Evolutionary conservation across 2,113 vertebrate species (phyloP).

Genomic region (Picathartes gymnocephalus): DNA sequence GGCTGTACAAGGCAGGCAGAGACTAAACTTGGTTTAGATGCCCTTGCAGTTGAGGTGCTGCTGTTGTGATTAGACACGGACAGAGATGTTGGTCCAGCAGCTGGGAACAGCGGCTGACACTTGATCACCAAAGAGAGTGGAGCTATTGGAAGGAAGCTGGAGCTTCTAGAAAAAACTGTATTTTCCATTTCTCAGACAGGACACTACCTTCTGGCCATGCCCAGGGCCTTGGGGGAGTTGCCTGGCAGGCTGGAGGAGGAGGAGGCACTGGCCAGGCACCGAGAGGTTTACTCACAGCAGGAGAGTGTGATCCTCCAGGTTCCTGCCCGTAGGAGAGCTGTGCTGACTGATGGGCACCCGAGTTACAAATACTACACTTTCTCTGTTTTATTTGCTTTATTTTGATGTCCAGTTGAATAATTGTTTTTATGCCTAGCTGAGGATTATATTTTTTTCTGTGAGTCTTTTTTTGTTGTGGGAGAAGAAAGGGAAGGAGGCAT

Average conservation of each 20-base stretch:
- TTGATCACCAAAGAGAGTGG: not conserved
- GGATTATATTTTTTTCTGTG: not conserved
- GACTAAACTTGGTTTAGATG: not conserved
- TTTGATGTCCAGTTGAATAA: not conserved
- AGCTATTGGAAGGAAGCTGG: not conserved
- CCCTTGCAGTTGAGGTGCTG: not conserved
- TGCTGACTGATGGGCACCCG: not conserved
- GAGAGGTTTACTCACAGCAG: not conserved
- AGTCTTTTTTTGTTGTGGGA: not conserved
- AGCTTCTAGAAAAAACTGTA: not conserved
- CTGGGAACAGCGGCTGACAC: not conserved
- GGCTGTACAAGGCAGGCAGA: not conserved
- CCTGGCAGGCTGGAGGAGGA: not conserved
- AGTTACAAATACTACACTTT: not conserved
- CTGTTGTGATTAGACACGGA: rapidly evolving
- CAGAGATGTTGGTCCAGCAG: not conserved
- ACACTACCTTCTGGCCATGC: not conserved
- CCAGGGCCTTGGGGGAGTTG: not conserved
- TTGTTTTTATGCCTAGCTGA: not conserved
- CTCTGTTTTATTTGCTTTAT: not conserved
- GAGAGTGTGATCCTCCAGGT: not conserved
- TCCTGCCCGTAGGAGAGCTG: not conserved
- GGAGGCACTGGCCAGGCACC: not conserved
- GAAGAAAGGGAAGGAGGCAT: not conserved
- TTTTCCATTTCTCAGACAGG: not conserved